These are phyloP conservation scores for Fistularia commersonii DNA, from an alignment of 2,797 vertebrate species.

Conservation along the genomic window DNA sequence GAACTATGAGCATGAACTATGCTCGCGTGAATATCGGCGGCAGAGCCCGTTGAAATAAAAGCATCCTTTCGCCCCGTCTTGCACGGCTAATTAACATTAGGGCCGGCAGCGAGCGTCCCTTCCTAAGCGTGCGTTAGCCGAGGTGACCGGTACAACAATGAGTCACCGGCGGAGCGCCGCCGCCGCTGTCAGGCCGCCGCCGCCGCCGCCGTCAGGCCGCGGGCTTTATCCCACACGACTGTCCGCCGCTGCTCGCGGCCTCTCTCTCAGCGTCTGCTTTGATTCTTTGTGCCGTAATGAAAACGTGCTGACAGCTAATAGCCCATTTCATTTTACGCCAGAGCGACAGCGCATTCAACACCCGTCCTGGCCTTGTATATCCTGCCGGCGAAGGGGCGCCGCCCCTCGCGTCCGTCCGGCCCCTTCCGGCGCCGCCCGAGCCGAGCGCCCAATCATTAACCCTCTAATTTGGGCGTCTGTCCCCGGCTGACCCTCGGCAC, in stretches of 20 bases:
- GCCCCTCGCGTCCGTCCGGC: conserved; percentile 41
- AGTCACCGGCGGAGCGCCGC: conserved; percentile 56
- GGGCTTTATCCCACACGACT: conserved; percentile 50
- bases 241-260: conserved; percentile 44
- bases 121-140: conserved; percentile 17
- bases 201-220: conserved; percentile 13
- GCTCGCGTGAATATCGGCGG: too few relatives aligned
- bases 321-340: conserved; percentile 51
- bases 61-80: too few relatives aligned
- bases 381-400: conserved; percentile 36
- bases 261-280: conserved; percentile 57
- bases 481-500: conserved; percentile 38
- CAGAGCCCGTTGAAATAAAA: too few relatives aligned
- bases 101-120: conserved; percentile 25
- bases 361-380: conserved; percentile 7
- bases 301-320: conserved; percentile 71
- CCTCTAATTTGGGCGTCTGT: conserved; percentile 55
- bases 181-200: too few relatives aligned
- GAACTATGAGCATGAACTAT: too few relatives aligned
- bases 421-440: conserved; percentile 43
- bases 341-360: conserved; percentile 55
- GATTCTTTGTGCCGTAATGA: conserved; percentile 64
- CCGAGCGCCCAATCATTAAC: conserved; percentile 65
- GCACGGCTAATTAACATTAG: conserved; percentile 34
- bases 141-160: conserved; percentile 39